Percentiles rank a stretch among this genome's conserved stretches.
phyloP scores from a whole-genome alignment of 2,113 vertebrate genomes.

The Cebus imitator region DNA sequence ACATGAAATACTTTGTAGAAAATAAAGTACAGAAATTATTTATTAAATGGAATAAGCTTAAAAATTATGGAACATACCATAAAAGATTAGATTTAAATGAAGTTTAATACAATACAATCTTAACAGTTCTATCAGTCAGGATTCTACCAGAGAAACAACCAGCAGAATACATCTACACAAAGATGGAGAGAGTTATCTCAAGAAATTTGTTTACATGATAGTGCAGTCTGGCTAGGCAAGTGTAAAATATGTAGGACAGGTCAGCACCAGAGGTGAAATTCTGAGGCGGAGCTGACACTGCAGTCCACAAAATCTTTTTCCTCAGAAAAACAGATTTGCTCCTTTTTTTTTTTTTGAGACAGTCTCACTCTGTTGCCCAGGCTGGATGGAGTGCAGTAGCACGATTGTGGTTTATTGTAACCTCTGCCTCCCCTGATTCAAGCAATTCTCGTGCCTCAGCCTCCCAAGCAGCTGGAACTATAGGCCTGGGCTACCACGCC shows the following conservation, averaged over 20 bases:
- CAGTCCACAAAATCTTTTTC: neutral
- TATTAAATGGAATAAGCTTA: neutral
- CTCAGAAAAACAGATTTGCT: neutral
- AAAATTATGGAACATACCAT: neutral
- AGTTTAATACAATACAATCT: neutral
- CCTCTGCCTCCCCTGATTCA: too few species aligned
- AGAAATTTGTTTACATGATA: neutral
- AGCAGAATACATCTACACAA: neutral
- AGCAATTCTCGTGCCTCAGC: too few species aligned
- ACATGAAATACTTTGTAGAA: slow-evolving; percentile 1
- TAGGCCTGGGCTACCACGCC: too few species aligned
- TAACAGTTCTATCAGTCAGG: neutral
- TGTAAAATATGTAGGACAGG: neutral
- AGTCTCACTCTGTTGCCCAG: too few species aligned
- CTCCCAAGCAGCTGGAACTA: too few species aligned
- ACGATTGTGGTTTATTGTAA: fast-evolving
- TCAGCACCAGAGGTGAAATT: too few species aligned
- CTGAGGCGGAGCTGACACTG: neutral
- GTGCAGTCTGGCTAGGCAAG: neutral
- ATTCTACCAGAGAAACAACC: neutral
- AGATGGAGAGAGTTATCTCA: neutral
- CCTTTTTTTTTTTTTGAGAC: too few species aligned
- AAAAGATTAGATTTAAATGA: neutral
- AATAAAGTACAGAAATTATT: neutral
- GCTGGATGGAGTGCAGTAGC: too few species aligned